phyloP scores from a whole-genome alignment of 1,140 invertebrate species.

The Coelopa frigida region DNA sequence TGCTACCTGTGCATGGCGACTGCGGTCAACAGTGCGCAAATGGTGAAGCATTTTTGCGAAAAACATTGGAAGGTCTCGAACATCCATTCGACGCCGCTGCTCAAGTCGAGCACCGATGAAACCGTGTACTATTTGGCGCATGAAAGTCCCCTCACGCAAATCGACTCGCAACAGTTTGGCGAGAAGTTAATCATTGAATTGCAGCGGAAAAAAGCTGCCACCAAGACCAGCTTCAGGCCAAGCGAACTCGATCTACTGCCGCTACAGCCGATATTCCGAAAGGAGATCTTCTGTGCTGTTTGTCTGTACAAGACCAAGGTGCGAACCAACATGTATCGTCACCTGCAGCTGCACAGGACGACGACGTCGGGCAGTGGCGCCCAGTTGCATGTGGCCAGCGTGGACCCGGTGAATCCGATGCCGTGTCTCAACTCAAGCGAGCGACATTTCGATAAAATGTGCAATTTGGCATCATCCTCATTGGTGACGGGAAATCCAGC shows the following conservation, averaged over 20 bases:
- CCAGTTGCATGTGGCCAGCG: slow-evolving; percentile 52
- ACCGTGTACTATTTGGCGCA: slow-evolving; percentile 45
- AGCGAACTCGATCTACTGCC: slow-evolving; percentile 59
- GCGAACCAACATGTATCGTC: slow-evolving; percentile 63
- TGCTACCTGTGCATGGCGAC: slow-evolving; percentile 21
- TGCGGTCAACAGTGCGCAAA: slow-evolving; percentile 29
- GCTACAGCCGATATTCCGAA: slow-evolving; percentile 56
- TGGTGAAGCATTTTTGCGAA: slow-evolving; percentile 49
- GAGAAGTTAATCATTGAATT: slow-evolving; percentile 15
- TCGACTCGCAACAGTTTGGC: slow-evolving; percentile 16
- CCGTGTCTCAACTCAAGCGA: slow-evolving; percentile 70
- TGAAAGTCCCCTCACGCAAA: slow-evolving; percentile 36
- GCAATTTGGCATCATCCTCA: slow-evolving; percentile 57
- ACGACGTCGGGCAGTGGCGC: neutral
- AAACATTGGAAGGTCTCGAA: slow-evolving; percentile 46
- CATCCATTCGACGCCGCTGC: slow-evolving; percentile 2
- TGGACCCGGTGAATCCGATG: slow-evolving; percentile 67
- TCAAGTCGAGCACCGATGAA: neutral
- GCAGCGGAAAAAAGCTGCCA: slow-evolving; percentile 8
- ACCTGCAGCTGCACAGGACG: slow-evolving; percentile 56
- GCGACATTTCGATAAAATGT: slow-evolving; percentile 77
- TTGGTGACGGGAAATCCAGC: slow-evolving; percentile 46
- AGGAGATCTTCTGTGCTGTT: slow-evolving; percentile 55
- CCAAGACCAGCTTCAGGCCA: slow-evolving; percentile 49
- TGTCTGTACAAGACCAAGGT: slow-evolving; percentile 69